Conservation (phyloP, 2,113 vertebrate genomes). For the Hippocampus comes region DNA sequence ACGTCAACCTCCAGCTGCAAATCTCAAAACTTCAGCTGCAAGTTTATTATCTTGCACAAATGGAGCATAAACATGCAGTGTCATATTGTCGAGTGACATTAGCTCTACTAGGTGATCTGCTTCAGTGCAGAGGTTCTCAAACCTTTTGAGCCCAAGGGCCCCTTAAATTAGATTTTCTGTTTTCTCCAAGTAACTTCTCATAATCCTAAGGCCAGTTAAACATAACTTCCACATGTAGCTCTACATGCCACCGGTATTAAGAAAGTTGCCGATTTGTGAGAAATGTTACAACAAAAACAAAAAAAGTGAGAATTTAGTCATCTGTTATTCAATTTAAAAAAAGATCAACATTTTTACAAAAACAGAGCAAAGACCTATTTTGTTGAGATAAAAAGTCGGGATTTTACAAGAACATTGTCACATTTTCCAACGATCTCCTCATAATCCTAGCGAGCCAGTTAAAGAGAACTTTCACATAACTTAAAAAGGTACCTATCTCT, state of each 20-base stretch:
- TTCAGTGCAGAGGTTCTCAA: background rate
- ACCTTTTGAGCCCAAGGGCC: background rate
- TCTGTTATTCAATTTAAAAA: background rate
- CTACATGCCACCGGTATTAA: background rate
- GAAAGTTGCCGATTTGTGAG: background rate
- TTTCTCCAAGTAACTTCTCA: background rate
- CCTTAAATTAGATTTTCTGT: background rate
- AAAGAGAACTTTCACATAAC: background rate
- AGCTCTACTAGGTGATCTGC: constrained; percentile 33
- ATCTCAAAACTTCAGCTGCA: constrained; percentile 28
- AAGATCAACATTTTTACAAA: background rate
- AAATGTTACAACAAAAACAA: background rate
- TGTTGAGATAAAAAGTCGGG: background rate
- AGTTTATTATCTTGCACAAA: constrained; percentile 48
- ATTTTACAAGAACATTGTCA: background rate
- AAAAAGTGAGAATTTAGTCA: background rate
- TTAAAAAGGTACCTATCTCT: too few relatives aligned
- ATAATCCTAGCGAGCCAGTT: background rate
- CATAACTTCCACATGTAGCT: background rate
- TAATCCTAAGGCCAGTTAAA: background rate
- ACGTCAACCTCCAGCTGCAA: constrained; percentile 33
- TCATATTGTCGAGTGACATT: constrained; percentile 32
- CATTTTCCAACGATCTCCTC: background rate
- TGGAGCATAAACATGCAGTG: constrained; percentile 56
- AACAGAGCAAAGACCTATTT: background rate